phyloP scores from a whole-genome alignment of 1,140 invertebrate genomes.

The Pseudobourletiella spinata region DNA sequence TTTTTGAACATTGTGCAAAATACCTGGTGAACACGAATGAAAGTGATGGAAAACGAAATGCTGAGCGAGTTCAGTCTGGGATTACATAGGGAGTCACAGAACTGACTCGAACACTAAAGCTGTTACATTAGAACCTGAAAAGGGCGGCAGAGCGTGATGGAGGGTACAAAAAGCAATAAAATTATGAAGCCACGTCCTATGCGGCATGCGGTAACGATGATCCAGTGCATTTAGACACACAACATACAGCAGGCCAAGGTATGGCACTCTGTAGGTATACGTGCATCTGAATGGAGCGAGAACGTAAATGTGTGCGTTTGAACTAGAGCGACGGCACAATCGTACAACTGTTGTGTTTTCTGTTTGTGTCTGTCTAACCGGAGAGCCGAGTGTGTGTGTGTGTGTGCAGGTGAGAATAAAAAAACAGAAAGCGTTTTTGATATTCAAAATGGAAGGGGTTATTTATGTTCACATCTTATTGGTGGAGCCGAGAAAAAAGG shows the following conservation, averaged over 20 bases:
- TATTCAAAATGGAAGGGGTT: constrained; percentile 36
- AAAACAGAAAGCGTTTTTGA: constrained; percentile 20
- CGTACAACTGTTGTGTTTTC: neutral
- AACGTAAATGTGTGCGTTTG: neutral
- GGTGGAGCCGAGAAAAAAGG: constrained; percentile 29
- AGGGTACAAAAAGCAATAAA: neutral
- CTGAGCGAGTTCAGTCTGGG: no score
- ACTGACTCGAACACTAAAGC: no score
- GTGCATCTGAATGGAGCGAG: neutral
- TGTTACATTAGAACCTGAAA: no score
- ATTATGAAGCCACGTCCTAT: no score
- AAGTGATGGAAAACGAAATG: no score
- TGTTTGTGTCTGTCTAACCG: neutral
- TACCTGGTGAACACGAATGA: no score
- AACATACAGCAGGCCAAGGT: neutral
- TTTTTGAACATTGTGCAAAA: no score
- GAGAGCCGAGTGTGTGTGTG: neutral
- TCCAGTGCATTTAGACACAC: neutral
- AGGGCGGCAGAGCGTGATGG: no score
- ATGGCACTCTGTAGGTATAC: neutral
- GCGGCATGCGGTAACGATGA: no score
- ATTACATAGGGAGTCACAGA: no score
- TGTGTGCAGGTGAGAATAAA: constrained; percentile 21
- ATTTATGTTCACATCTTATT: constrained; percentile 36
- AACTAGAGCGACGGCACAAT: neutral